phyloP scores from a whole-genome alignment of 2,113 vertebrate species.

The Halcyon senegalensis region DNA sequence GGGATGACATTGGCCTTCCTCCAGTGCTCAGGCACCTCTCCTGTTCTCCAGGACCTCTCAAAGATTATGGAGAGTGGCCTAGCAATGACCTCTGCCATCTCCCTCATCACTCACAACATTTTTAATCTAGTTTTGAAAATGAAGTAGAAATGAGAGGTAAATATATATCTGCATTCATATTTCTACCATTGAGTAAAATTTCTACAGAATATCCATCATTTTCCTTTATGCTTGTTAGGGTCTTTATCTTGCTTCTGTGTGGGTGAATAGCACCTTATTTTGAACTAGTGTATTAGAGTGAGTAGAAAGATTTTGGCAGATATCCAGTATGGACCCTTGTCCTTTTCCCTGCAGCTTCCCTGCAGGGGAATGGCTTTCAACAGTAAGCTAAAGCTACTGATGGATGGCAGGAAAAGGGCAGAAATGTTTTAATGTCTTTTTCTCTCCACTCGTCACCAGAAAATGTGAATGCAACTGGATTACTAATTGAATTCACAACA shows the following conservation, averaged over 20 bases:
- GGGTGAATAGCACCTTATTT: not conserved
- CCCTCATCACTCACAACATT: not conserved
- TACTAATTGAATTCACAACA: not conserved
- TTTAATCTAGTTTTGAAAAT: not conserved
- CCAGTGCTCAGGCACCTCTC: no score
- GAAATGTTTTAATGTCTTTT: not conserved
- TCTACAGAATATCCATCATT: not conserved
- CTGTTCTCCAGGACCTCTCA: no score
- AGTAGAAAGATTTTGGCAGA: not conserved
- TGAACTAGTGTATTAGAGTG: not conserved
- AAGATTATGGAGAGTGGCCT: no score
- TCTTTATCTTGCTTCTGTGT: not conserved
- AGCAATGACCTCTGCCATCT: no score
- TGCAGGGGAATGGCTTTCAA: not conserved
- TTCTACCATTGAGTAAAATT: not conserved
- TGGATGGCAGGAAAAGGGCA: not conserved
- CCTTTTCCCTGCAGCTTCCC: not conserved
- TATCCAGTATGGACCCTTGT: not conserved
- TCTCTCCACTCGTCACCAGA: not conserved
- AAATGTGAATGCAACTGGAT: not conserved
- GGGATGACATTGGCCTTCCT: no score
- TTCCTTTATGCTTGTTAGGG: not conserved
- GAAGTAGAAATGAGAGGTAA: not conserved
- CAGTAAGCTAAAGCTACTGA: not conserved
- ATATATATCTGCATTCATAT: not conserved